phyloP scores from a whole-genome alignment of 2,797 vertebrate genomes.

The Cygnus olor region DNA sequence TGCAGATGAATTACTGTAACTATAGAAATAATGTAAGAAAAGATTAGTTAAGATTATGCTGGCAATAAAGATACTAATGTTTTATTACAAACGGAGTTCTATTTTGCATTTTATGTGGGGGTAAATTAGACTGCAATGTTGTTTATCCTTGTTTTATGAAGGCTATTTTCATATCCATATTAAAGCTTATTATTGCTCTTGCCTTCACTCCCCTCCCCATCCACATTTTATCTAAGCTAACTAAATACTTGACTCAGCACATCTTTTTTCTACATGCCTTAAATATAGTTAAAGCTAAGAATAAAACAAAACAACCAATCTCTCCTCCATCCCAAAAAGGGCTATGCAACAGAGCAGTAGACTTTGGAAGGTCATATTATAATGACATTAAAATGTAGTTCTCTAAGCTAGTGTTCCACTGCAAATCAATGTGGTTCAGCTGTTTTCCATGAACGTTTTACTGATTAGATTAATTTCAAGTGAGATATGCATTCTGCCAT shows the following conservation, averaged over 20 bases:
- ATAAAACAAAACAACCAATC: conserved; percentile 16
- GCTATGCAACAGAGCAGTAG: not conserved
- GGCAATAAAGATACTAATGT: conserved; percentile 73
- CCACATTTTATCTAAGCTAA: conserved; percentile 41
- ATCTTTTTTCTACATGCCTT: not conserved
- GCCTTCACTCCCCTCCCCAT: not conserved
- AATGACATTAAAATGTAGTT: conserved; percentile 60
- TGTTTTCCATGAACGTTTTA: conserved; percentile 57
- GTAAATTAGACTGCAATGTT: conserved; percentile 68
- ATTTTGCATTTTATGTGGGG: conserved; percentile 73
- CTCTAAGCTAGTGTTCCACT: conserved; percentile 51
- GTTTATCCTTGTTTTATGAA: conserved; percentile 77
- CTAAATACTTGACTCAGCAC: conserved; percentile 3
- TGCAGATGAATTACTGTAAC: conserved; percentile 65
- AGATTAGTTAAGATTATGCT: conserved; percentile 77
- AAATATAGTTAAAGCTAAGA: conserved; percentile 19
- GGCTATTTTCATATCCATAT: conserved; percentile 65
- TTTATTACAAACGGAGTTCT: conserved; percentile 65
- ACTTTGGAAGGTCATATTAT: conserved; percentile 58
- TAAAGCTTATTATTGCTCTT: conserved; percentile 66
- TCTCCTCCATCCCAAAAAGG: not conserved
- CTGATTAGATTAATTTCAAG: conserved; percentile 71
- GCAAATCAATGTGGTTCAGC: conserved; percentile 61
- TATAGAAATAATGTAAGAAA: conserved; percentile 74
- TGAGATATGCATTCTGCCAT: conserved; percentile 52